Conservation (phyloP, 1,140 invertebrate genomes). For the Leptestheria dahalacensis region DNA sequence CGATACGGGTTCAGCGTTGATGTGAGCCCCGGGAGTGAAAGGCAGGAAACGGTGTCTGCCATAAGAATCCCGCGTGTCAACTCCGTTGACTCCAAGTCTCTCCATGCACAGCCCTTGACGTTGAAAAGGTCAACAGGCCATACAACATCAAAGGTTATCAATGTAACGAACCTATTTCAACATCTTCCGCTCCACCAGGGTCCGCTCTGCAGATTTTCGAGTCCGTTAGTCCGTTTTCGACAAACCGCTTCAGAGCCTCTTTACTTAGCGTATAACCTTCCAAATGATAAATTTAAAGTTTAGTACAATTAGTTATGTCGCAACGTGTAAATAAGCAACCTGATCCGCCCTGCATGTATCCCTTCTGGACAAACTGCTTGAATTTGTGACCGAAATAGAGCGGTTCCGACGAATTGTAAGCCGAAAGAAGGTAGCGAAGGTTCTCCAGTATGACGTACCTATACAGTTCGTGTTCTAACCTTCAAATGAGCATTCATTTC, state of each 20-base stretch:
- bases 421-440: constrained; percentile 70
- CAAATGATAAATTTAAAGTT: background rate
- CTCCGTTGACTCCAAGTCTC: constrained; percentile 67
- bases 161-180: constrained; percentile 11
- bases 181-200: constrained; percentile 16
- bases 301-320: no score
- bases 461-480: background rate
- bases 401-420: constrained; percentile 48
- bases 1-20: constrained; percentile 68
- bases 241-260: constrained; percentile 15
- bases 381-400: constrained; percentile 82
- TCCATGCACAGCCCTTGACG: constrained; percentile 61
- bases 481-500: background rate
- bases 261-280: constrained; percentile 15
- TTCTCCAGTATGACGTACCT: constrained; percentile 85
- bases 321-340: no score
- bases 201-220: constrained; percentile 8
- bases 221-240: constrained; percentile 5
- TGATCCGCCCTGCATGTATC: constrained; percentile 82
- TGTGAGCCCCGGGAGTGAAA: constrained; percentile 78
- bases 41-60: constrained; percentile 85
- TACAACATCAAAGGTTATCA: background rate
- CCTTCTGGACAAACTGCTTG: constrained; percentile 71
- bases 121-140: constrained; percentile 5
- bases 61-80: constrained; percentile 65